Evolutionary conservation across 2,797 vertebrate genomes (phyloP).

Genomic region (Sparidentex hasta): DNA sequence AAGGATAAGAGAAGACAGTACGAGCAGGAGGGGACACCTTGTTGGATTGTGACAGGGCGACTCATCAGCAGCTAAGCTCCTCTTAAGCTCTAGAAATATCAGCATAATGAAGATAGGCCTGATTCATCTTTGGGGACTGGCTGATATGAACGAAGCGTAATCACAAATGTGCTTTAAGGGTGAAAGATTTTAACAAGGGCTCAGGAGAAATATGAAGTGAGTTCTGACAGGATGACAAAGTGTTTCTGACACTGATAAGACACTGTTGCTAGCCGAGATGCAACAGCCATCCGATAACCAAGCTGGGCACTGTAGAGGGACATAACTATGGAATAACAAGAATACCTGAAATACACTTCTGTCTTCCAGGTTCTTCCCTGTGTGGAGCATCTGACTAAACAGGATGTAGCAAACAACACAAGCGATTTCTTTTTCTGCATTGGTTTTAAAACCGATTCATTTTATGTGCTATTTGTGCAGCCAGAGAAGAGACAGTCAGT

Average conservation of each 20-base stretch:
- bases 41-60: slow-evolving; percentile 25
- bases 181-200: not conserved
- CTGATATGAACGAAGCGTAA: slow-evolving; percentile 10
- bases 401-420: not conserved
- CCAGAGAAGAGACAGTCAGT: too few relatives aligned
- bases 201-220: slow-evolving; percentile 4
- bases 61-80: slow-evolving; percentile 25
- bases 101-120: slow-evolving; percentile 10
- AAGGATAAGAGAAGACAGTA: slow-evolving; percentile 21
- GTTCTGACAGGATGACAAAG: not conserved
- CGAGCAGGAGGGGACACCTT: slow-evolving; percentile 26
- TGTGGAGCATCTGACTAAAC: not conserved
- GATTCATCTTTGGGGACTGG: slow-evolving; percentile 29
- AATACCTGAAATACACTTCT: not conserved
- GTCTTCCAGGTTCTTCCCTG: not conserved
- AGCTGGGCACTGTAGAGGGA: not conserved
- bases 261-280: not conserved
- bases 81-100: slow-evolving; percentile 30
- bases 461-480: not conserved
- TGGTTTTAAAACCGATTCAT: not conserved
- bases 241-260: slow-evolving; percentile 19
- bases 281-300: slow-evolving; percentile 14
- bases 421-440: not conserved
- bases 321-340: not conserved
- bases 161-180: not conserved